phyloP scores from a whole-genome alignment of 2,113 vertebrate species.

The Brachypodius melanocephalos region DNA sequence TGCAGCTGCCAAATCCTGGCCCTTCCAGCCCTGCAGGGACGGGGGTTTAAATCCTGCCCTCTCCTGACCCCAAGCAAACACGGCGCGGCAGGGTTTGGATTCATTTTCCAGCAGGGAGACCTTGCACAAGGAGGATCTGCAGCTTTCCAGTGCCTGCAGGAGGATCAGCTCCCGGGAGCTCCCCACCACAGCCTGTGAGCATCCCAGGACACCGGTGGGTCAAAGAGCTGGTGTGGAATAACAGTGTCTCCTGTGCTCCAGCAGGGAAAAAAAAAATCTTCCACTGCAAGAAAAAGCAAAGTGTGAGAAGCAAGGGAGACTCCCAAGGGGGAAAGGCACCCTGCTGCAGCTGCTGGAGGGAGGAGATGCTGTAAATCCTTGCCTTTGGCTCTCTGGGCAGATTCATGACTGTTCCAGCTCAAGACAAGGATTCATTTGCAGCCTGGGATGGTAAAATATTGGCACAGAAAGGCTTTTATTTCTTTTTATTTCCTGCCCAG shows the following conservation, averaged over 20 bases:
- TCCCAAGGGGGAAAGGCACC: background rate
- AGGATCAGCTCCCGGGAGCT: background rate
- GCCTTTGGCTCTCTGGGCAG: background rate
- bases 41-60: background rate
- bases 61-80: background rate
- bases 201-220: rapidly evolving
- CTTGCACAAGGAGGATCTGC: background rate
- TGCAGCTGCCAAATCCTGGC: background rate
- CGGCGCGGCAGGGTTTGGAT: background rate
- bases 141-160: background rate
- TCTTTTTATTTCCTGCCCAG: too few species aligned
- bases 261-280: background rate
- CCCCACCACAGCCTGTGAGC: rapidly evolving
- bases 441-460: background rate
- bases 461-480: background rate
- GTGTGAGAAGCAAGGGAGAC: background rate
- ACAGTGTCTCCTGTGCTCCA: background rate
- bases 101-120: background rate
- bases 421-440: background rate
- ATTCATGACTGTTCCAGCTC: background rate
- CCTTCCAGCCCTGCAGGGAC: background rate
- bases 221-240: background rate
- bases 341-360: background rate
- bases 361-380: background rate
- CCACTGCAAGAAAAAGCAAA: background rate